Evolutionary conservation across 2,797 vertebrate species (phyloP).

Genomic region (Cichlasoma orientale): DNA sequence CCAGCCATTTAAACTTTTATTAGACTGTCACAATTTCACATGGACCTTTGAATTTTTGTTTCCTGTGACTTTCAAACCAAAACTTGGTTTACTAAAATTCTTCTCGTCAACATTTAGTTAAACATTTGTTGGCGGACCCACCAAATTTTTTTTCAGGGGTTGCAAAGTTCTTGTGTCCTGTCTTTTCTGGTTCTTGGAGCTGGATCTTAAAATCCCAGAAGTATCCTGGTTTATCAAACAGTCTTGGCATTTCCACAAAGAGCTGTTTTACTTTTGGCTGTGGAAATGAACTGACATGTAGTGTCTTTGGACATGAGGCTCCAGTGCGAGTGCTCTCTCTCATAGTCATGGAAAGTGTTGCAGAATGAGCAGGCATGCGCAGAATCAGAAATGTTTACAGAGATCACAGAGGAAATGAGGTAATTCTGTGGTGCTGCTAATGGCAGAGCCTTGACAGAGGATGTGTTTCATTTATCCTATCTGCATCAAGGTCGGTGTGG

Average conservation of each 20-base stretch:
- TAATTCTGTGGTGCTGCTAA: constrained; percentile 69
- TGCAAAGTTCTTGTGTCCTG: background rate
- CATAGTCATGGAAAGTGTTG: constrained; percentile 25
- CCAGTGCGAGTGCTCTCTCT: constrained; percentile 7
- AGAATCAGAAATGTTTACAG: constrained; percentile 65
- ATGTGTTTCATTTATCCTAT: constrained; percentile 78
- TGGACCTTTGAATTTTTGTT: no score
- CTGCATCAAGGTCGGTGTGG: constrained; percentile 75
- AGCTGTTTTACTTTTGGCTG: constrained; percentile 40
- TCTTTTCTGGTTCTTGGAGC: constrained; percentile 7
- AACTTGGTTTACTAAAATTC: background rate
- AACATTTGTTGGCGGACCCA: no score
- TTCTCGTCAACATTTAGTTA: background rate
- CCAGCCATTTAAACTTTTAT: no score
- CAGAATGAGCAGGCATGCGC: constrained; percentile 38
- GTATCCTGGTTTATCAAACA: constrained; percentile 20
- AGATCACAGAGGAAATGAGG: constrained; percentile 69
- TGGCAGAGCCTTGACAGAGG: constrained; percentile 69
- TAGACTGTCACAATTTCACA: no score
- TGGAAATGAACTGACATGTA: constrained; percentile 44
- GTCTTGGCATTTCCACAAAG: constrained; percentile 21
- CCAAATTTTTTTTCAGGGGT: background rate
- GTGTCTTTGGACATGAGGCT: constrained; percentile 29
- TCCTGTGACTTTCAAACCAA: background rate
- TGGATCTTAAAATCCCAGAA: constrained; percentile 16